Evolutionary conservation across 1,140 invertebrate species (phyloP).

Genomic region (Sinella curviseta): DNA sequence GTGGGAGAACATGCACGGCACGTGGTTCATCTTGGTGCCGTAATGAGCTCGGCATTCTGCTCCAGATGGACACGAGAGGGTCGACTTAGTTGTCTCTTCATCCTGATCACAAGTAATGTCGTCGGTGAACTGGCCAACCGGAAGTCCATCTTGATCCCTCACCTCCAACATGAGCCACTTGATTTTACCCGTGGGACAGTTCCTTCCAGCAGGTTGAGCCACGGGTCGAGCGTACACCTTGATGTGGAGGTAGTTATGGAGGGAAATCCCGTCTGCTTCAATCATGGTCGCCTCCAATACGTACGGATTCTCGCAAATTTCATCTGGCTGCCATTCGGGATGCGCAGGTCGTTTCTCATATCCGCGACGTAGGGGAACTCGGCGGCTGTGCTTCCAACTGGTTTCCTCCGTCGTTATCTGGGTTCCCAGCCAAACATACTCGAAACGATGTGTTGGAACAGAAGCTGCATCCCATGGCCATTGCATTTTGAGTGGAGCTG

Average conservation of each 20-base stretch:
- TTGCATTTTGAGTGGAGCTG: neutral
- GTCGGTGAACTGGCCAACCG: conserved; percentile 27
- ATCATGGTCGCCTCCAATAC: conserved; percentile 16
- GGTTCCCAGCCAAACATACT: neutral
- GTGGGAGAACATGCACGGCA: conserved; percentile 8
- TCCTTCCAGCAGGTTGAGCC: neutral
- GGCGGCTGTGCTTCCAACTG: neutral
- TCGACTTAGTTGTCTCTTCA: neutral
- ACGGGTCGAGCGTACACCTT: neutral
- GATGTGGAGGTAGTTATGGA: conserved; percentile 36
- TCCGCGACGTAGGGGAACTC: neutral
- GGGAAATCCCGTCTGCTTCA: neutral
- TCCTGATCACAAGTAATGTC: conserved; percentile 18
- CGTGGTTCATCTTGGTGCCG: neutral
- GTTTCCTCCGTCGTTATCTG: neutral
- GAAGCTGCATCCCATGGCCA: neutral
- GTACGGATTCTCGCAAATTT: conserved; percentile 26
- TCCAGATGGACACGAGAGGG: neutral
- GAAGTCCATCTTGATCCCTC: conserved; percentile 19
- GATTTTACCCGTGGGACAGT: conserved; percentile 27
- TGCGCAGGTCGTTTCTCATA: conserved; percentile 3
- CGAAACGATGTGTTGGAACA: neutral
- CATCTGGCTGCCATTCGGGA: conserved; percentile 5
- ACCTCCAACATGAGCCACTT: conserved; percentile 28
- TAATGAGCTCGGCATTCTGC: neutral